These are phyloP conservation scores for Mythimna pallens DNA, from an alignment of 2,888 invertebrate species.

Conservation along the genomic window DNA sequence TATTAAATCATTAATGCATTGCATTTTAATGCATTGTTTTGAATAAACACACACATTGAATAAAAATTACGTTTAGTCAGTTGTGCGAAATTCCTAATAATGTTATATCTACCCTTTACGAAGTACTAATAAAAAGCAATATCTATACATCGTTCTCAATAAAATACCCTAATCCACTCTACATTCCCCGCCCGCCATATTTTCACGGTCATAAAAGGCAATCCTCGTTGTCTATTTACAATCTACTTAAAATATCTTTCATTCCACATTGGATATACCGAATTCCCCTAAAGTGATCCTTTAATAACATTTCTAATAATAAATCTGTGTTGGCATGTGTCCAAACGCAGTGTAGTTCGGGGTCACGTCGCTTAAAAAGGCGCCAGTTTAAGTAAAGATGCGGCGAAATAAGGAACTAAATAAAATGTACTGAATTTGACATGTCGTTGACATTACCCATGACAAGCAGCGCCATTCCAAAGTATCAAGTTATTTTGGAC, in stretches of 20 bases:
- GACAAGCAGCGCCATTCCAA: background rate
- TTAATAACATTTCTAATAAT: constrained; percentile 61
- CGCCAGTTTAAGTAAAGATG: constrained; percentile 27
- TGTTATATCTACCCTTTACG: background rate
- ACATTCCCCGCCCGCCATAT: constrained; percentile 17
- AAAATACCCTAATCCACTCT: constrained; percentile 23
- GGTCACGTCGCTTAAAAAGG: constrained; percentile 45
- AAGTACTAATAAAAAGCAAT: background rate
- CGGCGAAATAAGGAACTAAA: constrained; percentile 18
- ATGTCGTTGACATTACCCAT: background rate
- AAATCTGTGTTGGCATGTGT: constrained; percentile 49
- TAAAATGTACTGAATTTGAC: constrained; percentile 27
- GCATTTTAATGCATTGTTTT: no score
- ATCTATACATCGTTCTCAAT: background rate
- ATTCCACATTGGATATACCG: constrained; percentile 52
- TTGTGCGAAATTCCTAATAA: no score
- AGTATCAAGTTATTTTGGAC: constrained; percentile 13
- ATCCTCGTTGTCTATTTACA: constrained; percentile 23
- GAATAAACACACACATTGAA: no score
- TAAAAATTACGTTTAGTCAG: no score
- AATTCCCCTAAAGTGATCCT: constrained; percentile 61
- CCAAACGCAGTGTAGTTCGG: constrained; percentile 60
- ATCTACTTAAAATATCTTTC: constrained; percentile 31
- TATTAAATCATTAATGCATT: no score
- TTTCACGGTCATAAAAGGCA: constrained; percentile 43